Conservation (phyloP, 2,888 invertebrate genomes). For the Ferdinandea cuprea region DNA sequence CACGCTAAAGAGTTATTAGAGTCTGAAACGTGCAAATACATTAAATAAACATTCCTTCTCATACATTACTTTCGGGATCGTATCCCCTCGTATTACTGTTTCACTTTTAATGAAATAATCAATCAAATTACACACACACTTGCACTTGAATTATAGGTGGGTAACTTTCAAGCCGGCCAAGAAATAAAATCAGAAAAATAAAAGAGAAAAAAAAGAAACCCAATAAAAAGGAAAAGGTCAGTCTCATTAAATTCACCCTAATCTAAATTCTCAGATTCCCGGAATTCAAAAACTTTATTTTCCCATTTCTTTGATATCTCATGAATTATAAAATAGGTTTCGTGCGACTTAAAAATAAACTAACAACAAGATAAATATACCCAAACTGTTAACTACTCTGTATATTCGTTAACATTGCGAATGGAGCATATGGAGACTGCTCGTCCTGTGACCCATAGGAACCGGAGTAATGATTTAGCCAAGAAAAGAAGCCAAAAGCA, state of each 20-base stretch:
- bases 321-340: slow-evolving; percentile 3
- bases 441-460: slow-evolving; percentile 60
- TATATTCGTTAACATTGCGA: slow-evolving; percentile 49
- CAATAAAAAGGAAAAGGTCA: slow-evolving; percentile 11
- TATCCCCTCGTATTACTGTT: no score
- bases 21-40: no score
- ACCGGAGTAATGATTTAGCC: slow-evolving; percentile 64
- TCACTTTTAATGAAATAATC: no score
- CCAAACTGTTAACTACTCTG: slow-evolving; percentile 54
- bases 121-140: no score
- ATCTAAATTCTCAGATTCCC: neutral
- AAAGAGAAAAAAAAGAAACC: slow-evolving; percentile 15
- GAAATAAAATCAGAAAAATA: no score
- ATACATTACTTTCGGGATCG: neutral
- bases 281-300: slow-evolving; percentile 15
- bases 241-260: slow-evolving; percentile 34
- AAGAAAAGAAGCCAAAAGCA: slow-evolving; percentile 45
- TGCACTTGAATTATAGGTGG: no score
- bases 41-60: no score
- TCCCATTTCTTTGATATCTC: neutral
- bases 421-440: slow-evolving; percentile 55
- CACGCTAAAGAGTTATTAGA: no score
- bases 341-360: slow-evolving; percentile 50
- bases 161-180: neutral
- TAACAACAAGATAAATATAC: slow-evolving; percentile 41